Conservation (phyloP, 2,888 invertebrate species). For the Nomada flava region DNA sequence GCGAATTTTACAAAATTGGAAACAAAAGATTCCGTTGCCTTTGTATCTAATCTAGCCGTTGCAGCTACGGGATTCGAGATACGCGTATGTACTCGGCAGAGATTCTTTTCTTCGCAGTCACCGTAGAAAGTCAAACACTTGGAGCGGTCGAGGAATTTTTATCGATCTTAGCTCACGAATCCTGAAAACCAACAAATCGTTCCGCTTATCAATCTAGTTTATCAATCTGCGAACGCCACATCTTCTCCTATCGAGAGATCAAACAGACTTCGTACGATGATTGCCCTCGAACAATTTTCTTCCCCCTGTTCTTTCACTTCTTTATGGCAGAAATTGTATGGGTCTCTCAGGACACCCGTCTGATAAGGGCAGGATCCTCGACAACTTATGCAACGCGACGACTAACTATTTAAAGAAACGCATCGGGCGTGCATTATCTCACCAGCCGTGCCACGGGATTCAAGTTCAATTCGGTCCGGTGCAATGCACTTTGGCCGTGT, state of each 20-base stretch:
- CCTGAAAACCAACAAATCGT: neutral
- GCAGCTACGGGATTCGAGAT: no score
- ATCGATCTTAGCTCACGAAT: neutral
- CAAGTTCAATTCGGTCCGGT: conserved; percentile 47
- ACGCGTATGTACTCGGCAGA: no score
- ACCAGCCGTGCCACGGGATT: conserved; percentile 18
- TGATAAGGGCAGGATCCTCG: neutral
- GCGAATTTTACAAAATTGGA: neutral
- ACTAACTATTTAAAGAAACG: conserved; percentile 38
- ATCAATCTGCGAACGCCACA: no score
- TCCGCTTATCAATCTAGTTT: neutral
- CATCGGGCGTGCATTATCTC: conserved; percentile 34
- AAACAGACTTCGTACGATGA: no score
- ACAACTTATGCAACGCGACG: conserved; percentile 9
- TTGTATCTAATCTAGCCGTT: no score
- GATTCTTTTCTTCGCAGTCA: no score
- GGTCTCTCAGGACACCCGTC: neutral
- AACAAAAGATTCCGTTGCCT: no score
- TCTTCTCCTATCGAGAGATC: no score
- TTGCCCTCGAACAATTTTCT: no score
- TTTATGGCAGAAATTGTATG: no score
- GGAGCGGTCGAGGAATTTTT: neutral
- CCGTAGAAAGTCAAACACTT: neutral
- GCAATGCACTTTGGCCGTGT: conserved; percentile 52
- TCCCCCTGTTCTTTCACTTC: no score